Conservation (phyloP, 2,888 invertebrate genomes). For the Fragum sueziense region DNA sequence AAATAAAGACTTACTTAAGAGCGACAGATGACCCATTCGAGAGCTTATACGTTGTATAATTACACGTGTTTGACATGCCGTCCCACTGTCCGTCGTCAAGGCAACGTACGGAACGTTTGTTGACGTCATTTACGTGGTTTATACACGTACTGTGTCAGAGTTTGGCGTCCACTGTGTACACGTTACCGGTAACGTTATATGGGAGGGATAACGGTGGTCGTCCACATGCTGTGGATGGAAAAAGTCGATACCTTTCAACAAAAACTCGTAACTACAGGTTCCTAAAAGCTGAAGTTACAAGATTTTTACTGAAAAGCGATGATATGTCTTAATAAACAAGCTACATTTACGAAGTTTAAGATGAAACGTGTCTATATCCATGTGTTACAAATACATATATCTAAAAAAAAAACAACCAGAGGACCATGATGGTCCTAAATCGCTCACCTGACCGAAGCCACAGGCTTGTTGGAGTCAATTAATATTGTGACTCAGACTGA, state of each 20-base stretch:
- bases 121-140: background rate
- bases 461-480: no score
- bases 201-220: background rate
- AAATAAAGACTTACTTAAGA: background rate
- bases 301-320: no score
- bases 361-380: no score
- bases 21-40: background rate
- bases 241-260: background rate
- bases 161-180: background rate
- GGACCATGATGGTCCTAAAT: no score
- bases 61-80: background rate
- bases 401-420: no score
- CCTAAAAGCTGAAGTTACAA: no score
- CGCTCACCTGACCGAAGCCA: no score
- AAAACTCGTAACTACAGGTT: no score
- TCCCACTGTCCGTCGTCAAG: background rate
- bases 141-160: background rate
- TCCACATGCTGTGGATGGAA: background rate
- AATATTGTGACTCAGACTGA: no score
- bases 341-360: no score
- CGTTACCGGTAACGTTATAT: background rate
- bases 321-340: no score
- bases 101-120: background rate
- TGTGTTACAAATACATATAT: no score
- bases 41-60: background rate